Percentiles rank a stretch among this genome's conserved stretches.
Conservation (phyloP, 2,888 invertebrate species). For the Apotomis betuletana region DNA sequence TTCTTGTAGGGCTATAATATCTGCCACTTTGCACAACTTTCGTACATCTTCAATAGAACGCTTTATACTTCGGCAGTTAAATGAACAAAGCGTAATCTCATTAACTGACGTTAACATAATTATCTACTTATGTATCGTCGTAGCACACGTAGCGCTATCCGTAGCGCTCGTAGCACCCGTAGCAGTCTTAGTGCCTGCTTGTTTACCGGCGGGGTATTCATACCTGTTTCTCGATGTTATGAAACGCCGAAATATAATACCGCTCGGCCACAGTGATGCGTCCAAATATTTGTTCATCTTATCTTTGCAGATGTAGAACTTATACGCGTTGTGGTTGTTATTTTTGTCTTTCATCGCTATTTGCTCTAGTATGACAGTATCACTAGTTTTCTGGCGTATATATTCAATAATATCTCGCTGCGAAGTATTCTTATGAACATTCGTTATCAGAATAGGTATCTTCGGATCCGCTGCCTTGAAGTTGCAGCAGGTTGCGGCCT, state of each 20-base stretch:
- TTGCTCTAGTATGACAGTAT: background rate
- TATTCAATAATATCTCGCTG: background rate
- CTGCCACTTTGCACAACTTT: background rate
- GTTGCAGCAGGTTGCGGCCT: background rate
- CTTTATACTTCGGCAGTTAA: background rate
- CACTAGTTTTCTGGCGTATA: conserved; percentile 8
- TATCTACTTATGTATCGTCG: background rate
- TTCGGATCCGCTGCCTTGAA: conserved; percentile 14
- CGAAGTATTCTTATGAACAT: conserved; percentile 2
- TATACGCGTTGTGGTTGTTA: conserved; percentile 2
- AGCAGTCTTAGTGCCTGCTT: background rate
- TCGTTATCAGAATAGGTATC: conserved; percentile 7
- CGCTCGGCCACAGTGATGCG: conserved; percentile 12
- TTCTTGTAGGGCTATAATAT: background rate
- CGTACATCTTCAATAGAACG: background rate
- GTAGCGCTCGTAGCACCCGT: conserved; percentile 15
- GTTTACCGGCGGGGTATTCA: too few species aligned
- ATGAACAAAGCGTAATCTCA: conserved; percentile 17
- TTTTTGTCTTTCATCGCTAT: conserved; percentile 13
- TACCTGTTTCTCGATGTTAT: background rate
- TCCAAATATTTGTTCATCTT: conserved; percentile 5
- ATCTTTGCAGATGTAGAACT: background rate
- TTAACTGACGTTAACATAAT: background rate
- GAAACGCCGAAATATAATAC: conserved; percentile 17
- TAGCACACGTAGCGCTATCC: background rate